Percentiles rank a stretch among this genome's conserved stretches.
These are phyloP conservation scores for Hepsetus odoe DNA, from an alignment of 2,113 vertebrate genomes.

Conservation along the genomic window DNA sequence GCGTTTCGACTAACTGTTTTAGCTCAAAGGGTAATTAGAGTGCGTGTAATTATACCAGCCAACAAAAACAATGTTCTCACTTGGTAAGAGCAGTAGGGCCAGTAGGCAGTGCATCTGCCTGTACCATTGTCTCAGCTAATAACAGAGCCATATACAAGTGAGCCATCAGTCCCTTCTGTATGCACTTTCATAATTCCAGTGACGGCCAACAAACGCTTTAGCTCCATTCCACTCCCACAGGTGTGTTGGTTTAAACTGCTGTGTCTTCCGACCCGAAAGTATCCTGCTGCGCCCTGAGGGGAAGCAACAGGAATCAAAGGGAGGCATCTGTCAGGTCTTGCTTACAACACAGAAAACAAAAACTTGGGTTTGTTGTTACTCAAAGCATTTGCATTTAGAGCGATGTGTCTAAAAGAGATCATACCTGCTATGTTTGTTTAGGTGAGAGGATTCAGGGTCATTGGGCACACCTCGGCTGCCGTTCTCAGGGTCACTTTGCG, in stretches of 20 bases:
- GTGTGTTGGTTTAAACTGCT: conserved; percentile 41
- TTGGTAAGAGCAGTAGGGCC: background rate
- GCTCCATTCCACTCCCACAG: conserved; percentile 1
- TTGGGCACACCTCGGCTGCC: background rate
- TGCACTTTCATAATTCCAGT: conserved; percentile 22
- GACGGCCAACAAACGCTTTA: conserved; percentile 2
- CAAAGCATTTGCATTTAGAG: background rate
- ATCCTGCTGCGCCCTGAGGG: conserved; percentile 46
- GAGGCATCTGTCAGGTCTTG: conserved; percentile 23
- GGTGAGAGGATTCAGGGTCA: background rate
- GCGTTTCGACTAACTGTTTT: background rate
- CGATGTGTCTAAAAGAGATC: conserved; percentile 3
- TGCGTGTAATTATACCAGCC: background rate
- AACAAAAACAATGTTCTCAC: background rate
- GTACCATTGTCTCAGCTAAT: background rate
- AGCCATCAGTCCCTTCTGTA: conserved; percentile 26
- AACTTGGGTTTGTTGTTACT: conserved; percentile 14
- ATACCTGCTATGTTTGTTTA: conserved; percentile 28
- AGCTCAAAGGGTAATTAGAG: background rate
- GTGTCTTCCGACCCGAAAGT: conserved; percentile 41
- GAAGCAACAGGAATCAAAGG: conserved; percentile 15
- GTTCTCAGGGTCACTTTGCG: conserved; percentile 27
- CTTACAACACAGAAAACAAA: conserved; percentile 39
- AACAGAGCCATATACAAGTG: background rate
- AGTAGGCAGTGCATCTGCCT: background rate